A percentile compares a stretch with the other conserved stretches of the same genome.
Conservation (phyloP, 2,797 vertebrate species). For the Tiaroga cobitis region DNA sequence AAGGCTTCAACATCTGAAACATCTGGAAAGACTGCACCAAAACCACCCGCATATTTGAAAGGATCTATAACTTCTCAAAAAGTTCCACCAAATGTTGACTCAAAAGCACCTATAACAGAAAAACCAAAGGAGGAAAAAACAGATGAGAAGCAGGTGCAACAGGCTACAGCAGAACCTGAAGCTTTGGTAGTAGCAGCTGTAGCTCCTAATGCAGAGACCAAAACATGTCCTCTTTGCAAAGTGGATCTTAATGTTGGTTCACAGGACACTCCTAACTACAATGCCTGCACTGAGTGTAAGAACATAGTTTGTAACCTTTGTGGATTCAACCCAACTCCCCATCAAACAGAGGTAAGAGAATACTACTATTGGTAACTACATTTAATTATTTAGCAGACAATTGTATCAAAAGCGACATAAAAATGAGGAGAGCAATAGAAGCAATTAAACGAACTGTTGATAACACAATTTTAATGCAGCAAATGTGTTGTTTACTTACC, state of each 20-base stretch:
- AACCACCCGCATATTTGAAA: slow-evolving; percentile 64
- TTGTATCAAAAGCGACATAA: too few relatives aligned
- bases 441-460: neutral
- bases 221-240: slow-evolving; percentile 84
- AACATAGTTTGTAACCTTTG: slow-evolving; percentile 83
- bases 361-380: neutral
- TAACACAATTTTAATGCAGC: neutral
- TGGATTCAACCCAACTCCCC: slow-evolving; percentile 87
- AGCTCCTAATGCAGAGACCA: slow-evolving; percentile 46
- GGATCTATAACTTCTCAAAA: slow-evolving; percentile 41
- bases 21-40: slow-evolving; percentile 60
- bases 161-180: slow-evolving; percentile 28
- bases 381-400: too few relatives aligned
- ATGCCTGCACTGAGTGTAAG: slow-evolving; percentile 84
- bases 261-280: slow-evolving; percentile 81
- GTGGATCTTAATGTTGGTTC: slow-evolving; percentile 79
- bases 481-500: neutral
- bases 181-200: slow-evolving; percentile 63
- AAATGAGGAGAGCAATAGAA: too few relatives aligned
- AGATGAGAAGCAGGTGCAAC: slow-evolving; percentile 14
- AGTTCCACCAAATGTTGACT: slow-evolving; percentile 35
- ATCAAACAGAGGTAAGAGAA: slow-evolving; percentile 71
- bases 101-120: slow-evolving; percentile 58
- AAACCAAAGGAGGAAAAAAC: slow-evolving; percentile 25
- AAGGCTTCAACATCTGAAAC: slow-evolving; percentile 50